Evolutionary conservation across 2,888 invertebrate species (phyloP).

Genomic region (Drosophila quasianomalipes): DNA sequence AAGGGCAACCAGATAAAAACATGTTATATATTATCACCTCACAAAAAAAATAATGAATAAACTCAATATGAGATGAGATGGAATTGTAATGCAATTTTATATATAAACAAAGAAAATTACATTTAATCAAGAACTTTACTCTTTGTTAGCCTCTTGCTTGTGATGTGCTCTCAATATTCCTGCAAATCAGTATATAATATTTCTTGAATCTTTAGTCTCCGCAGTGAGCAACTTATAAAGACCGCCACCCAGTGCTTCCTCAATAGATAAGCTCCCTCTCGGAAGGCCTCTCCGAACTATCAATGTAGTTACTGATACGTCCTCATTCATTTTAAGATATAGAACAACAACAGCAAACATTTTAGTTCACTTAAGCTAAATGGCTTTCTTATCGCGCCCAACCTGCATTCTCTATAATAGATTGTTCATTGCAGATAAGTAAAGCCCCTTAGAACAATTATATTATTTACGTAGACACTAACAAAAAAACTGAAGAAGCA

Average conservation of each 20-base stretch:
- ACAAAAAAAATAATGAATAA: neutral
- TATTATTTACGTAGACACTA: constrained; percentile 60
- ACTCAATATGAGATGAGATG: neutral
- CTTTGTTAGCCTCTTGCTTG: neutral
- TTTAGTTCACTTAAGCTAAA: constrained; percentile 21
- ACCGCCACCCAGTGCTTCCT: constrained; percentile 26
- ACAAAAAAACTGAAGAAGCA: constrained; percentile 19
- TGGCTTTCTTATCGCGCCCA: constrained; percentile 43
- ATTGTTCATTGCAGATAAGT: constrained; percentile 32
- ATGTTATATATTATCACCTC: neutral
- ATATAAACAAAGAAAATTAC: neutral
- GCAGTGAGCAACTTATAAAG: neutral
- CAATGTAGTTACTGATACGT: constrained; percentile 26
- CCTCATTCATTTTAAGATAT: constrained; percentile 46
- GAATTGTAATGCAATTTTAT: neutral
- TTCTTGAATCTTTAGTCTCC: neutral
- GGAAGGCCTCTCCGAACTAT: neutral
- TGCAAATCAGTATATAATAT: constrained; percentile 8
- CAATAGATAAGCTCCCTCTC: constrained; percentile 38
- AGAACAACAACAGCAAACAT: constrained; percentile 18
- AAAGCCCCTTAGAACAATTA: constrained; percentile 49
- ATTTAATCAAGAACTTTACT: neutral
- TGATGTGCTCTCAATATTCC: constrained; percentile 5
- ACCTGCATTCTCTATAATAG: constrained; percentile 18
- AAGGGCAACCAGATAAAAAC: neutral